These are phyloP conservation scores for Montipora capitata DNA, from an alignment of 92 coral and sea anemone genomes.

Conservation along the genomic window DNA sequence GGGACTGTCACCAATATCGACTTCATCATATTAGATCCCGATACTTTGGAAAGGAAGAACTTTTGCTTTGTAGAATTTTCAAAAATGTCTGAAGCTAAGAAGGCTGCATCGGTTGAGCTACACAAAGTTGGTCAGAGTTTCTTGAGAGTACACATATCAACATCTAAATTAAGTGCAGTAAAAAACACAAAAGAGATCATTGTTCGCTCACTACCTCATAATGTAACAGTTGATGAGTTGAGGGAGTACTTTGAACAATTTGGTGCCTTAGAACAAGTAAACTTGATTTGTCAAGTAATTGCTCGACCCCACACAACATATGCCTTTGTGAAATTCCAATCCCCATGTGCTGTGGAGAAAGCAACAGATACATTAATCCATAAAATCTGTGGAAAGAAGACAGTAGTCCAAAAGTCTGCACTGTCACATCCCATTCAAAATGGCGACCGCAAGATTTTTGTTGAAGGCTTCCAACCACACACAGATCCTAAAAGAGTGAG, in stretches of 20 bases:
- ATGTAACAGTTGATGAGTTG: slow-evolving; percentile 61
- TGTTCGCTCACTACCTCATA: slow-evolving; percentile 52
- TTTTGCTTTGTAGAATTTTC: slow-evolving; percentile 78
- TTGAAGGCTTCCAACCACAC: slow-evolving; percentile 54
- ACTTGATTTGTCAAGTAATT: slow-evolving; percentile 41
- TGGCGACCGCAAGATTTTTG: slow-evolving; percentile 51
- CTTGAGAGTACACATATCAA: slow-evolving; percentile 24
- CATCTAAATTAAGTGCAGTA: slow-evolving; percentile 45
- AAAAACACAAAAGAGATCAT: slow-evolving; percentile 52
- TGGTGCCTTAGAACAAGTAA: slow-evolving; percentile 62
- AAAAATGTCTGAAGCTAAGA: slow-evolving; percentile 11
- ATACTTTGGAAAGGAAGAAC: slow-evolving; percentile 38
- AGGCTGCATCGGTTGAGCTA: slow-evolving; percentile 39
- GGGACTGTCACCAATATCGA: slow-evolving; percentile 56
- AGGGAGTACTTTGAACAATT: slow-evolving; percentile 67
- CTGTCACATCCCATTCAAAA: slow-evolving; percentile 51
- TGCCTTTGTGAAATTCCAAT: slow-evolving; percentile 29
- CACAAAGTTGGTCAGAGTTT: slow-evolving; percentile 30
- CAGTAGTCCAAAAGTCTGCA: slow-evolving; percentile 61
- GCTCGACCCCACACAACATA: slow-evolving; percentile 28
- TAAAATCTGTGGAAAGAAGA: slow-evolving; percentile 25
- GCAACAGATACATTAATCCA: slow-evolving; percentile 12
- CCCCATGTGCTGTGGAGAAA: slow-evolving; percentile 24
- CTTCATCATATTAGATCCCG: slow-evolving; percentile 16
- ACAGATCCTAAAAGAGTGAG: slow-evolving; percentile 35